phyloP scores from a whole-genome alignment of 2,888 invertebrate species.

The Sepioteuthis lessoniana region DNA sequence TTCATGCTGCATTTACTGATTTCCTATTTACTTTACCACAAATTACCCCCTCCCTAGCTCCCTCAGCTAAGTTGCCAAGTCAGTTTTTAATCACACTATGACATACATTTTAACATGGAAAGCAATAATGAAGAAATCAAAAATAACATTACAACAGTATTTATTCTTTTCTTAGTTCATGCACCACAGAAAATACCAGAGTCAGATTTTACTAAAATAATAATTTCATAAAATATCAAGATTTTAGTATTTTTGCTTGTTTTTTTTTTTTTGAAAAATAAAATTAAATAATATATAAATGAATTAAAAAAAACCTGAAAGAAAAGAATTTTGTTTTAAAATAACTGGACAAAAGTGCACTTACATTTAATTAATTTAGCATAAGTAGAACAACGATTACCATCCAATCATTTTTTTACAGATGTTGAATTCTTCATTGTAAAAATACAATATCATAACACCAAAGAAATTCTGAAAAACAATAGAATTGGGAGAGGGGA shows the following conservation, averaged over 20 bases:
- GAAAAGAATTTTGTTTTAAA: background rate
- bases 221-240: background rate
- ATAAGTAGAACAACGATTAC: background rate
- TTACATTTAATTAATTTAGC: background rate
- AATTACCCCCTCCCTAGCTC: too few species aligned
- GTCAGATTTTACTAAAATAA: background rate
- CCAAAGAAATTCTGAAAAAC: background rate
- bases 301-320: background rate
- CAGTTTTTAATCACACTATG: too few species aligned
- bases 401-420: too few species aligned
- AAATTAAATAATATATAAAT: too few species aligned
- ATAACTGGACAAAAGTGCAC: background rate
- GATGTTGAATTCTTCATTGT: background rate
- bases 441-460: background rate
- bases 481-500: background rate
- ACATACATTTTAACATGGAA: background rate
- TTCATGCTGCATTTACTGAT: too few species aligned
- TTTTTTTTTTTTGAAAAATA: background rate
- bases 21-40: too few species aligned
- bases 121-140: background rate
- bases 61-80: too few species aligned
- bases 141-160: background rate
- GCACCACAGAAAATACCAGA: conserved; percentile 13
- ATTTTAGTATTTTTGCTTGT: background rate
- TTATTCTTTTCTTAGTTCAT: background rate